A percentile compares a stretch with the other conserved stretches of the same genome.
Conservation (phyloP, 2,888 invertebrate species). For the Andrena praecox region DNA sequence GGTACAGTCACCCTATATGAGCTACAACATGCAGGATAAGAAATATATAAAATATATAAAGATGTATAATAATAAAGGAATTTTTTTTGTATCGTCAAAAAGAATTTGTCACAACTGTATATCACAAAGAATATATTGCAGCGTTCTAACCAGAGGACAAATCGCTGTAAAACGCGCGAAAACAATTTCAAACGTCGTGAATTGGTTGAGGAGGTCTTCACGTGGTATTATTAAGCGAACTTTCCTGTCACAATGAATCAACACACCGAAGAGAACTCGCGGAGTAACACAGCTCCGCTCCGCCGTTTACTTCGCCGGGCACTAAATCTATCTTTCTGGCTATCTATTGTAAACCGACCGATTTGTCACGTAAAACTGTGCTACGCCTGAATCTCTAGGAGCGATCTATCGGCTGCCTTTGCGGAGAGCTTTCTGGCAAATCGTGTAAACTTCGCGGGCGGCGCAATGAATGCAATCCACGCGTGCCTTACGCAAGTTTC, state of each 20-base stretch:
- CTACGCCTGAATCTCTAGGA: conserved; percentile 14
- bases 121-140: background rate
- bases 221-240: conserved; percentile 25
- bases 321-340: conserved; percentile 27
- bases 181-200: conserved; percentile 28
- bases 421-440: conserved; percentile 15
- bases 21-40: no score
- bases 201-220: background rate
- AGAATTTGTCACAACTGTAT: no score
- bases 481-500: conserved; percentile 42
- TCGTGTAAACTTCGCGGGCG: conserved; percentile 21
- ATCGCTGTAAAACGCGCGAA: conserved; percentile 6
- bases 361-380: conserved; percentile 35
- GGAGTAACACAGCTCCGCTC: conserved; percentile 7
- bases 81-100: no score
- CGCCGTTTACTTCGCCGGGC: background rate
- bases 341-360: conserved; percentile 28
- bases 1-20: no score
- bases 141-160: background rate
- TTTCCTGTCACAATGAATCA: conserved; percentile 34
- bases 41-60: no score
- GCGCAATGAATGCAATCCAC: conserved; percentile 25
- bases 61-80: no score
- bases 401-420: conserved; percentile 6
- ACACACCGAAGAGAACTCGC: conserved; percentile 16